phyloP scores from a whole-genome alignment of 1,140 invertebrate genomes.

The Drosophila bocki region DNA sequence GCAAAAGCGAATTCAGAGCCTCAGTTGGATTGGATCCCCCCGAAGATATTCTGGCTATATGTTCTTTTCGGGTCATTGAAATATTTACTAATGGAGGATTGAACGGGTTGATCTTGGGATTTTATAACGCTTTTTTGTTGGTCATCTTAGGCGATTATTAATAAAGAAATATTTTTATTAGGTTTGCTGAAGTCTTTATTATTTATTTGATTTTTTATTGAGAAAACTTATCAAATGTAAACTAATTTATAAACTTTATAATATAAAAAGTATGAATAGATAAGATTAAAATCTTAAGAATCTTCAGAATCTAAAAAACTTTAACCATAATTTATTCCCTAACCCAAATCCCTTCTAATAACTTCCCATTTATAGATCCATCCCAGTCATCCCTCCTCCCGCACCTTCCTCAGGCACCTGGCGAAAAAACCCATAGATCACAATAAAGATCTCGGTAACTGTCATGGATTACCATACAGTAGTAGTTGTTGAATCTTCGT shows the following conservation, averaged over 20 bases:
- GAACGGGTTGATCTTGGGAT: not conserved
- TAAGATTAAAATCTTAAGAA: not conserved
- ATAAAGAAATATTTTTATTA: not conserved
- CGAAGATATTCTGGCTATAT: slow-evolving; percentile 7
- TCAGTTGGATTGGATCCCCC: not conserved
- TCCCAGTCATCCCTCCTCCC: not conserved
- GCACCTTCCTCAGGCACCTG: slow-evolving; percentile 3
- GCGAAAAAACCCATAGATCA: slow-evolving; percentile 59
- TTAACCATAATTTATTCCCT: not conserved
- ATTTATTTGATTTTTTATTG: not conserved
- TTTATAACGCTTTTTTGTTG: too few relatives aligned
- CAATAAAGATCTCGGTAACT: slow-evolving; percentile 65
- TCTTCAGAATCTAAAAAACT: not conserved
- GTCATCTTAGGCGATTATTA: too few relatives aligned
- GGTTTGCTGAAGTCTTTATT: not conserved
- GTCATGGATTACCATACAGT: slow-evolving; percentile 67
- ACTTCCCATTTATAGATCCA: not conserved
- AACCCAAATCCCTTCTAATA: slow-evolving; percentile 11
- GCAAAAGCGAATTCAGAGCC: slow-evolving; percentile 64
- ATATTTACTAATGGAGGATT: not conserved
- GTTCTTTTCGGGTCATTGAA: slow-evolving; percentile 6
- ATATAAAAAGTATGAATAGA: not conserved
- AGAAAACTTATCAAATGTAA: not conserved
- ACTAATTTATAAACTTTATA: not conserved
- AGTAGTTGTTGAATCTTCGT: slow-evolving; percentile 64